These are phyloP conservation scores for Ceyx margarethae DNA, from an alignment of 2,113 vertebrate species.

Conservation along the genomic window DNA sequence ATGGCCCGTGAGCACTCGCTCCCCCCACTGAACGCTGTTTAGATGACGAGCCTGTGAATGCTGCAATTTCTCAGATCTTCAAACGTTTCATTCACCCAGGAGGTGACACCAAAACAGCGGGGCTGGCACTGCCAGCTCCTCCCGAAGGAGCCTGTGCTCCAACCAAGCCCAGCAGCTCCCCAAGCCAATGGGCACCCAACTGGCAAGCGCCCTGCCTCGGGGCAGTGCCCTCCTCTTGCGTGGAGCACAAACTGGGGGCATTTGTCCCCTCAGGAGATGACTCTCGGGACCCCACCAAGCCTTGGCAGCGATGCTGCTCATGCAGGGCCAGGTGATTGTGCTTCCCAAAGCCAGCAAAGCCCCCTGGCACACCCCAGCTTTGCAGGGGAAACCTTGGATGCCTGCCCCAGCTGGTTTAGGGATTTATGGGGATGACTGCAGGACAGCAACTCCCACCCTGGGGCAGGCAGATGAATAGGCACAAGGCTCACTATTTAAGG, in stretches of 20 bases:
- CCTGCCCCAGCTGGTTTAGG: not conserved
- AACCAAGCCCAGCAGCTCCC: not conserved
- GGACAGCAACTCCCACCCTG: not conserved
- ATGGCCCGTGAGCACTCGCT: not conserved
- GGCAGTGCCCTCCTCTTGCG: not conserved
- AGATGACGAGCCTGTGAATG: not conserved
- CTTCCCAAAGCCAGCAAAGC: not conserved
- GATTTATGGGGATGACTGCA: not conserved
- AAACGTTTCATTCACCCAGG: not conserved
- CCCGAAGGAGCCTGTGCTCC: not conserved
- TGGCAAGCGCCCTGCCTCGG: not conserved
- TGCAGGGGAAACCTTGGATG: not conserved
- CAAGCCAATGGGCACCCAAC: not conserved
- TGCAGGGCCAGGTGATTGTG: too few relatives aligned
- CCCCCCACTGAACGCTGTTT: not conserved
- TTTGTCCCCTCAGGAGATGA: not conserved
- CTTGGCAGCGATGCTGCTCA: accelerated
- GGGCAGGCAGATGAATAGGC: not conserved
- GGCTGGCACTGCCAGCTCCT: not conserved
- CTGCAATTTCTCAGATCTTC: not conserved
- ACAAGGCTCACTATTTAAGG: not conserved
- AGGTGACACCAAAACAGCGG: not conserved
- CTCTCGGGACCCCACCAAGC: not conserved
- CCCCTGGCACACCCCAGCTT: not conserved
- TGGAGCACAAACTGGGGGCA: not conserved